Conservation (phyloP, 2,888 invertebrate genomes). For the Hirtodrosophila alboralis region DNA sequence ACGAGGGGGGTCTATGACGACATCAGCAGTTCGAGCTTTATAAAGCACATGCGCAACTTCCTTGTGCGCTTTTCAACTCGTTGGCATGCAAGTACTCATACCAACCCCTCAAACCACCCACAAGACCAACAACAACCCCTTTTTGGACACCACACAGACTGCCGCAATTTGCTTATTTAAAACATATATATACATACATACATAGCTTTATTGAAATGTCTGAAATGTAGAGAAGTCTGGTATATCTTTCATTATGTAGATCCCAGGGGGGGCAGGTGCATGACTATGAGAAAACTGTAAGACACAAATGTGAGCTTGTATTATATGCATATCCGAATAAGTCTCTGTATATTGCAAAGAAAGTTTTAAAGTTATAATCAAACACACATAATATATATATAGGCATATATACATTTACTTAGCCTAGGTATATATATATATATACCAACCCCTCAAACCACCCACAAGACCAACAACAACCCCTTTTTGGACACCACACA, state of each 20-base stretch:
- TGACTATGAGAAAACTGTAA: slow-evolving; percentile 21
- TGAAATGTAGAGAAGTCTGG: slow-evolving; percentile 1
- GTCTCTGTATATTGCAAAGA: slow-evolving; percentile 1
- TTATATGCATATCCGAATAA: slow-evolving; percentile 14
- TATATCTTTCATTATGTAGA: slow-evolving; percentile 17
- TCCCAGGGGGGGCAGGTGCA: slow-evolving; percentile 13
- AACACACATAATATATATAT: slow-evolving; percentile 19
- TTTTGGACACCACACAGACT: slow-evolving; percentile 26
- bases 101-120: slow-evolving; percentile 2
- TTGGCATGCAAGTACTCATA: slow-evolving; percentile 40
- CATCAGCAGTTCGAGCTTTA: neutral
- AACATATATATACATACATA: slow-evolving; percentile 11
- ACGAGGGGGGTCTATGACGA: slow-evolving; percentile 4
- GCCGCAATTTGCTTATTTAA: slow-evolving; percentile 40
- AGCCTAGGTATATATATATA: no score
- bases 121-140: no score
- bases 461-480: no score
- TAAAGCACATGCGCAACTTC: slow-evolving; percentile 60
- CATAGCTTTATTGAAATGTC: no score
- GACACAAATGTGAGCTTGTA: slow-evolving; percentile 42
- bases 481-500: slow-evolving; percentile 7
- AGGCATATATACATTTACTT: slow-evolving; percentile 45
- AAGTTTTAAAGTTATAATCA: slow-evolving; percentile 11
- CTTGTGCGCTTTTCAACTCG: slow-evolving; percentile 57
- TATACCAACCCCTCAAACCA: slow-evolving; percentile 47